Evolutionary conservation across 2,113 vertebrate species (phyloP).

Genomic region (Eubucco bourcierii): DNA sequence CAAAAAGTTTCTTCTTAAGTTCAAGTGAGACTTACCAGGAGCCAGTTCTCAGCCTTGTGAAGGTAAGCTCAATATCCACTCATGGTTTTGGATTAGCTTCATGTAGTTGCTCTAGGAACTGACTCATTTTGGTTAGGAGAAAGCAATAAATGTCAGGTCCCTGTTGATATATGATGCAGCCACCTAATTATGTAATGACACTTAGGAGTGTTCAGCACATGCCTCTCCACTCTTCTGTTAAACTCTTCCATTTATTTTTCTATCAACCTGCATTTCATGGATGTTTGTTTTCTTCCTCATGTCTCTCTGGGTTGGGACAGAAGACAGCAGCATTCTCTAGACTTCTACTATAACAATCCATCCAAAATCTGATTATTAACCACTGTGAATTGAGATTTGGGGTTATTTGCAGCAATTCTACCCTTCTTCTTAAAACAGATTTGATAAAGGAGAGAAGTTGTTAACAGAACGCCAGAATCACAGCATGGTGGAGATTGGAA

Average conservation of each 20-base stretch:
- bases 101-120: neutral
- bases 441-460: neutral
- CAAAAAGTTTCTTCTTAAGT: no score
- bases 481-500: no score
- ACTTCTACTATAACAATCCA: neutral
- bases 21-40: neutral
- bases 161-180: neutral
- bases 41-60: neutral
- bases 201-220: neutral
- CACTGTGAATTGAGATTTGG: neutral
- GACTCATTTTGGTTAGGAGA: neutral
- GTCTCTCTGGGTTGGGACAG: neutral
- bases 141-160: neutral
- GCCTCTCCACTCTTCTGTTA: neutral
- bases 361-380: neutral
- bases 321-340: neutral
- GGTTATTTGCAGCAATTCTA: neutral
- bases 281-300: neutral
- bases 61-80: fast-evolving
- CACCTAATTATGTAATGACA: neutral
- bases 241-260: neutral
- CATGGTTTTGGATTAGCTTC: fast-evolving
- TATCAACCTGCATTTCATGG: neutral
- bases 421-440: neutral
- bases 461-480: neutral